A percentile compares a stretch with the other conserved stretches of the same genome.
Evolutionary conservation across 2,113 vertebrate species (phyloP).

Genomic region (Atractosteus spatula): DNA sequence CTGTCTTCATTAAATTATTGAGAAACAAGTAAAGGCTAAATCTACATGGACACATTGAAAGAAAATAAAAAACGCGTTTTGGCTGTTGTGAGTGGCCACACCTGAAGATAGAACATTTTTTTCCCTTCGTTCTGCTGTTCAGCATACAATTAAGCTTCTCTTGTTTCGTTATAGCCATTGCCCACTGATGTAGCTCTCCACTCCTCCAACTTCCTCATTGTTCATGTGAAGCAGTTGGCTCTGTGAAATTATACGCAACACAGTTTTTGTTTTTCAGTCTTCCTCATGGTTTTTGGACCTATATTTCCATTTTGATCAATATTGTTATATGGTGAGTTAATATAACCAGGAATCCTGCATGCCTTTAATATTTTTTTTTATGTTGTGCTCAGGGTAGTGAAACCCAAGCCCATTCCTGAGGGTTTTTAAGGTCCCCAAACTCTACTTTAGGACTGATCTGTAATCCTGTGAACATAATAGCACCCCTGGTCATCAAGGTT

Average conservation of each 20-base stretch:
- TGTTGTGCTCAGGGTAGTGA: neutral
- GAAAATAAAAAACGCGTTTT: too few species aligned
- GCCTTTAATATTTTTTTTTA: neutral
- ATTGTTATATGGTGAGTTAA: neutral
- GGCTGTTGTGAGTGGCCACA: too few species aligned
- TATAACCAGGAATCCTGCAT: neutral
- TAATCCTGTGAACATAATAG: neutral
- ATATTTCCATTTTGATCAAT: neutral
- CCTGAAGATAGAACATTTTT: neutral
- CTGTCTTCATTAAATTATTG: too few species aligned
- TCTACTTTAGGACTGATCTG: neutral
- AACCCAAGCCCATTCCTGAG: neutral
- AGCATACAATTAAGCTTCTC: neutral
- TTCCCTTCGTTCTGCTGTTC: neutral
- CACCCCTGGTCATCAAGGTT: neutral
- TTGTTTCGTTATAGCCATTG: neutral
- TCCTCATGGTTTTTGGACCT: neutral
- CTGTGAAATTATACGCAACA: too few species aligned
- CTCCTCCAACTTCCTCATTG: too few species aligned
- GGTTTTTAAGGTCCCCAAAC: neutral
- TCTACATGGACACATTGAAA: too few species aligned
- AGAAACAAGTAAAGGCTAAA: too few species aligned
- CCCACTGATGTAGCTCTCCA: too few species aligned
- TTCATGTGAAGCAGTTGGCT: too few species aligned
- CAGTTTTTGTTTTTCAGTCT: neutral